Evolutionary conservation across 2,888 invertebrate species (phyloP).

Genomic region (Cheilosia variabilis): DNA sequence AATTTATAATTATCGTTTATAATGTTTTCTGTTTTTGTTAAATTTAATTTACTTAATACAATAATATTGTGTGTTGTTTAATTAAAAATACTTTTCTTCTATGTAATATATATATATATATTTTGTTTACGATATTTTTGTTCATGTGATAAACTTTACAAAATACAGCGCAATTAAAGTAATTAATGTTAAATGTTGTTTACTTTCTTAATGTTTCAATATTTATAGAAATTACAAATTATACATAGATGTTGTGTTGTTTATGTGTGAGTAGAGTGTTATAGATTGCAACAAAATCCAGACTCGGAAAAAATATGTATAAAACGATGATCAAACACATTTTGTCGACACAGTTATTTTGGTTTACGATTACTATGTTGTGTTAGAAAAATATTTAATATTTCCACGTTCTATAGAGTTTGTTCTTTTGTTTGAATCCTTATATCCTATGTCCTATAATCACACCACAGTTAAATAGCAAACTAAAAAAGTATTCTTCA

Average conservation of each 20-base stretch:
- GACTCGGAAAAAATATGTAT: constrained; percentile 9
- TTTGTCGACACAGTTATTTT: constrained; percentile 28
- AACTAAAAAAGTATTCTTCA: constrained; percentile 20
- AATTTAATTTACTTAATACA: constrained; percentile 75
- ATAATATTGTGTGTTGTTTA: constrained; percentile 68
- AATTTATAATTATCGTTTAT: constrained; percentile 61
- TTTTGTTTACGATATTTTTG: constrained; percentile 31
- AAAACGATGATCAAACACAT: not conserved
- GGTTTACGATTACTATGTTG: constrained; percentile 16
- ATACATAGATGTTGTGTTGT: constrained; percentile 40
- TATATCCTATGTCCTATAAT: constrained; percentile 69
- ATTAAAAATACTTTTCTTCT: constrained; percentile 69
- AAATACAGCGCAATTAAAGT: constrained; percentile 62
- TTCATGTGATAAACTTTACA: constrained; percentile 55
- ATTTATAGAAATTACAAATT: constrained; percentile 47
- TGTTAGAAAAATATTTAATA: constrained; percentile 68
- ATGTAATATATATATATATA: constrained; percentile 45
- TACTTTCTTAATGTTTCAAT: constrained; percentile 21
- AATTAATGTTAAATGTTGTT: constrained; percentile 35
- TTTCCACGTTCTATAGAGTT: constrained; percentile 13
- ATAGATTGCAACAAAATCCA: constrained; percentile 48
- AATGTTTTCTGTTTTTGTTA: constrained; percentile 38
- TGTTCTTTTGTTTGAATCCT: constrained; percentile 24
- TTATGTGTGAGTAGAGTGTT: constrained; percentile 38
- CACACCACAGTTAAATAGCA: constrained; percentile 67